A percentile compares a stretch with the other conserved stretches of the same genome.
Conservation (phyloP, 2,113 vertebrate genomes). For the Scalopus aquaticus region DNA sequence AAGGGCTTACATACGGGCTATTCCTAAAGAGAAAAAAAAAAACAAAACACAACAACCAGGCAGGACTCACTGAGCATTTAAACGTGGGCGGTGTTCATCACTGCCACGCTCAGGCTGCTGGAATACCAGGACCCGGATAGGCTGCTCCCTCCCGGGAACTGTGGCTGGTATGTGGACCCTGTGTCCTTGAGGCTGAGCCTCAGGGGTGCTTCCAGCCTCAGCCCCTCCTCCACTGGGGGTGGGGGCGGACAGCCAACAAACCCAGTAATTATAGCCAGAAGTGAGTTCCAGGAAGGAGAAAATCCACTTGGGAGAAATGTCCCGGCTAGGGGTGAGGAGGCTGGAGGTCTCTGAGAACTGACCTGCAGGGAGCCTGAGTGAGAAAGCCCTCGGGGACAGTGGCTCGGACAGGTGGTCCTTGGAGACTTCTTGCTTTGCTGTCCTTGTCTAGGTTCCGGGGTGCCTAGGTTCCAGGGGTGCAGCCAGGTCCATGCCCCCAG, state of each 20-base stretch:
- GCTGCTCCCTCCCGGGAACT: not conserved
- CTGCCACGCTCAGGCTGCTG: not conserved
- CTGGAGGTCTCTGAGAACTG: not conserved
- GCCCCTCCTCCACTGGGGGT: not conserved
- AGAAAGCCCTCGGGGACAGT: not conserved
- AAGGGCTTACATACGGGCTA: not conserved
- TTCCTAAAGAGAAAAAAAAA: not conserved
- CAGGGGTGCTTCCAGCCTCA: not conserved
- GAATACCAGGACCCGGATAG: not conserved
- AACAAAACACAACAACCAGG: not conserved
- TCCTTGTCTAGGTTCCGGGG: not conserved
- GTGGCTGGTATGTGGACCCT: rapidly evolving
- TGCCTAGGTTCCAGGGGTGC: too few relatives aligned
- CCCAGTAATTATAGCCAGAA: not conserved
- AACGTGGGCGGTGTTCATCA: not conserved
- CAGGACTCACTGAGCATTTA: not conserved
- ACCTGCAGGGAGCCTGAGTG: not conserved
- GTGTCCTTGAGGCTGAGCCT: not conserved
- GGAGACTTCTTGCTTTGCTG: not conserved
- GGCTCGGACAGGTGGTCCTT: rapidly evolving
- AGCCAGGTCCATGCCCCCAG: rapidly evolving
- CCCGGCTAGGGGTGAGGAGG: not conserved
- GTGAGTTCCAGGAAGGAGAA: not conserved
- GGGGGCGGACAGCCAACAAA: not conserved
- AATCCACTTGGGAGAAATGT: not conserved